Base-by-base conservation (phyloP, 2,888 invertebrate genomes). In the Volucella bombylans region DNA sequence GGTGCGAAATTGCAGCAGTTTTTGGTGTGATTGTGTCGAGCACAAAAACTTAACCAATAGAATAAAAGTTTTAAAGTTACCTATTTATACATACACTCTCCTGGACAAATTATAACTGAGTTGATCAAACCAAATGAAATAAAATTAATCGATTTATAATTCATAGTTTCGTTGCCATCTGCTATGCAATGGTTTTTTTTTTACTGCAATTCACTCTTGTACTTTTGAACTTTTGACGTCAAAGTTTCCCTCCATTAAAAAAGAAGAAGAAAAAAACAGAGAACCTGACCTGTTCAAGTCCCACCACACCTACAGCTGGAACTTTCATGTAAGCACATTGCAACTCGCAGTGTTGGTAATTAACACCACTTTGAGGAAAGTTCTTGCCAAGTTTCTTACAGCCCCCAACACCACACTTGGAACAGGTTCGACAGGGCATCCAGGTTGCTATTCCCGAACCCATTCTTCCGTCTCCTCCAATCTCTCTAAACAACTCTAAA, bases 281-380 rank as follows among this genome's bases (percentile, higher is more conserved):
- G 54, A 14, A n/a, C 8, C 23, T 31, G 8, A 41, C 15, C 11
- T 38, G 47, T n/a, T 3, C 45, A n/a, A 1, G n/a, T n/a, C 4
- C n/a, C 45, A 38, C 38, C 39, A 18, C 12, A 12, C 31, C 31
- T 61, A n/a, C 12, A 38, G 38, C 41, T 43, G 18, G 47, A 18
- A 64, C 18, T 73, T 73, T 23, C 18, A 18, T 14, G 14, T 47
- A 15, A 55, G 49, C 18, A 64, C 38, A 39, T 50, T 8, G 14
- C 43, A 38, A n/a, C 52, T 59, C 23, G 41, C 14, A 43, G 69
- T 78, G 69, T 62, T 54, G 69, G 69, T 78, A 78, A 71, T 78
- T 78, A 78, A 69, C 69, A 55, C 55, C 57, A 69, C 62, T 71
- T 57, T 57, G 62, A 47, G 39, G 41, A 23, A 74, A 65, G 49